phyloP scores from a whole-genome alignment of 2,888 invertebrate genomes.

The Minunthozetes semirufus region DNA sequence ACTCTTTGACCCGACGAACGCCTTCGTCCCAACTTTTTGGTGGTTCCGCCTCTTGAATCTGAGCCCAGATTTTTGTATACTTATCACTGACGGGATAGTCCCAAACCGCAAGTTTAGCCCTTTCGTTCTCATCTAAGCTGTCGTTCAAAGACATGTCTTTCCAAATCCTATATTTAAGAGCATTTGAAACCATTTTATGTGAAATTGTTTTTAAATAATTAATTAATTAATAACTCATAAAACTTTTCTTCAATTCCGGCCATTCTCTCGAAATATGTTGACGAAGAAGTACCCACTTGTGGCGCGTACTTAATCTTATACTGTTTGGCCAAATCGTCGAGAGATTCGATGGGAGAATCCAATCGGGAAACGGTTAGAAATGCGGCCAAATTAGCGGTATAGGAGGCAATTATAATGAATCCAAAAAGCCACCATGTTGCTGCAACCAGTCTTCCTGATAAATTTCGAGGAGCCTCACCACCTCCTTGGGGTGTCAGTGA shows the following conservation, averaged over 20 bases:
- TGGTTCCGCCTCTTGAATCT: slow-evolving; percentile 77
- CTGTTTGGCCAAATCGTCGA: slow-evolving; percentile 90
- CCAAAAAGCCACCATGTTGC: slow-evolving; percentile 99
- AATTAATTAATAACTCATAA: slow-evolving; percentile 69
- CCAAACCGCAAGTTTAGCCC: slow-evolving; percentile 94
- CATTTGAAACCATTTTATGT: background rate
- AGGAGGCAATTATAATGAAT: slow-evolving; percentile 96
- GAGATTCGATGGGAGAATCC: slow-evolving; percentile 82
- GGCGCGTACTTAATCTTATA: slow-evolving; percentile 96
- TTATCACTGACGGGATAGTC: slow-evolving; percentile 98
- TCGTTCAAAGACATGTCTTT: slow-evolving; percentile 96
- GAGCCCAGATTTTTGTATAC: slow-evolving; percentile 97
- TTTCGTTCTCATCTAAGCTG: slow-evolving; percentile 75
- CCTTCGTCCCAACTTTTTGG: slow-evolving; percentile 69
- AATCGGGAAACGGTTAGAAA: slow-evolving; percentile 83
- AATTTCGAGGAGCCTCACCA: slow-evolving; percentile 90
- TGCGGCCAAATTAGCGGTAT: slow-evolving; percentile 95
- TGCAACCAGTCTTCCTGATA: slow-evolving; percentile 87
- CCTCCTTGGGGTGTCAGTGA: slow-evolving; percentile 88
- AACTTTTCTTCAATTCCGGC: slow-evolving; percentile 87
- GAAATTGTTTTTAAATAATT: background rate
- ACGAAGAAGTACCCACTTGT: slow-evolving; percentile 73
- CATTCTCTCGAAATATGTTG: slow-evolving; percentile 94
- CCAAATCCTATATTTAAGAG: slow-evolving; percentile 62
- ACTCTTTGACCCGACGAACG: slow-evolving; percentile 58